Evolutionary conservation across 2,888 invertebrate genomes (phyloP).

Genomic region (Caenorhabditis sulstoni): DNA sequence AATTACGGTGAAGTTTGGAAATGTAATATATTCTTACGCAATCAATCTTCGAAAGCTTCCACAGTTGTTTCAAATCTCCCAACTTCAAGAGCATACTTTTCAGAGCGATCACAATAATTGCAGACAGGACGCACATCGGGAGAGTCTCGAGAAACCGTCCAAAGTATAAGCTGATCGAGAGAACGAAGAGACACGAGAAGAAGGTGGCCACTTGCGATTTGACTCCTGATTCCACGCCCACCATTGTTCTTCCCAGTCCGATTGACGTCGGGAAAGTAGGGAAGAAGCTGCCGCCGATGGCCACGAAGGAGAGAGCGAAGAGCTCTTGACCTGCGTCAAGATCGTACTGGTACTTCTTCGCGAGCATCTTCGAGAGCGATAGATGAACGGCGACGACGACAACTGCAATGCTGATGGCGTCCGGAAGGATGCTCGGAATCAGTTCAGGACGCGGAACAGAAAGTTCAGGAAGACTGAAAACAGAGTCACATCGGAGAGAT

Average conservation of each 20-base stretch:
- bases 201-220: conserved; percentile 89
- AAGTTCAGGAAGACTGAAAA: conserved; percentile 72
- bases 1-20: too few species aligned
- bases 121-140: conserved; percentile 88
- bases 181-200: conserved; percentile 87
- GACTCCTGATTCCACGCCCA: conserved; percentile 91
- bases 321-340: conserved; percentile 82
- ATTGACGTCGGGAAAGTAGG: conserved; percentile 82
- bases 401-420: conserved; percentile 81
- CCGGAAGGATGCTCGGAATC: conserved; percentile 56
- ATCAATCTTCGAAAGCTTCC: conserved; percentile 79
- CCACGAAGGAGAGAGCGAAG: conserved; percentile 83
- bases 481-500: not conserved
- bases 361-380: conserved; percentile 82
- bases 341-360: conserved; percentile 82
- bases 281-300: conserved; percentile 85
- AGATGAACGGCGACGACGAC: conserved; percentile 83
- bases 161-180: conserved; percentile 89
- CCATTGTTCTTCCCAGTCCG: conserved; percentile 83
- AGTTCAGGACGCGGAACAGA: conserved; percentile 71
- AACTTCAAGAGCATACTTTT: conserved; percentile 86
- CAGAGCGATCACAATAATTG: conserved; percentile 89
- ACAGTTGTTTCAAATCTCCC: conserved; percentile 72
- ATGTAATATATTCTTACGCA: conserved; percentile 82
- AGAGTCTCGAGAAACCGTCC: conserved; percentile 87